Evolutionary conservation across 2,797 vertebrate genomes (phyloP).

Genomic region (Lagodon rhomboides): DNA sequence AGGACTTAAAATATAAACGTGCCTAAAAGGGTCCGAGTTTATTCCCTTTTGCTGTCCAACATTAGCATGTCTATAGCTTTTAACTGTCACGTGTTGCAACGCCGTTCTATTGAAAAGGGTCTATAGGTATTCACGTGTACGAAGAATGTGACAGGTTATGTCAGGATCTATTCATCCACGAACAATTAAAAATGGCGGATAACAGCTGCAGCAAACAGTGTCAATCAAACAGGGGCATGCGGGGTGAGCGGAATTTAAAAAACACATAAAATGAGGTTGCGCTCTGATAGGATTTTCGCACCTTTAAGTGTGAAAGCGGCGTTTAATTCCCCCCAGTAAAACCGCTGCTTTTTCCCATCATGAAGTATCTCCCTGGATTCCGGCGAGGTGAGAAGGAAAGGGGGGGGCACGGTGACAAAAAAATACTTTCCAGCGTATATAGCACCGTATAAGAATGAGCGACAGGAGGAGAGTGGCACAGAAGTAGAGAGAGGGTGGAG

Average conservation of each 20-base stretch:
- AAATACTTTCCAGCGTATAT: constrained; percentile 24
- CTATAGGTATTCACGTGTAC: constrained; percentile 19
- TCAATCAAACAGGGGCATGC: constrained; percentile 37
- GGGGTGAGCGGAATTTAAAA: constrained; percentile 41
- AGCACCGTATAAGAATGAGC: constrained; percentile 19
- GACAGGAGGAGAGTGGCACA: constrained; percentile 58
- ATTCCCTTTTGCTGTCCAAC: constrained; percentile 3
- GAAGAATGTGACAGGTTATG: constrained; percentile 20
- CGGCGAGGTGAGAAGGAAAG: too few relatives aligned
- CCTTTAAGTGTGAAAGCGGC: constrained; percentile 47
- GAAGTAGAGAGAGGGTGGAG: constrained; percentile 21
- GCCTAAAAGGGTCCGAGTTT: neutral
- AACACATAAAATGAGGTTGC: constrained; percentile 36
- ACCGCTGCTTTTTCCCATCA: neutral
- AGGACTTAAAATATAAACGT: neutral
- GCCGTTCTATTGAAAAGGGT: constrained; percentile 2
- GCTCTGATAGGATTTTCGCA: constrained; percentile 46
- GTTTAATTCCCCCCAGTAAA: constrained; percentile 40
- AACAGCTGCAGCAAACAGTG: constrained; percentile 34
- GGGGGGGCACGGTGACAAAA: neutral
- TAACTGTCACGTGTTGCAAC: constrained; percentile 11
- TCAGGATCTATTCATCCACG: constrained; percentile 15
- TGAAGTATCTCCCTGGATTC: neutral
- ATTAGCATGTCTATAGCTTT: neutral
- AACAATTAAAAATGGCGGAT: constrained; percentile 23